phyloP scores from a whole-genome alignment of 2,113 vertebrate genomes.

The Heterotis niloticus region DNA sequence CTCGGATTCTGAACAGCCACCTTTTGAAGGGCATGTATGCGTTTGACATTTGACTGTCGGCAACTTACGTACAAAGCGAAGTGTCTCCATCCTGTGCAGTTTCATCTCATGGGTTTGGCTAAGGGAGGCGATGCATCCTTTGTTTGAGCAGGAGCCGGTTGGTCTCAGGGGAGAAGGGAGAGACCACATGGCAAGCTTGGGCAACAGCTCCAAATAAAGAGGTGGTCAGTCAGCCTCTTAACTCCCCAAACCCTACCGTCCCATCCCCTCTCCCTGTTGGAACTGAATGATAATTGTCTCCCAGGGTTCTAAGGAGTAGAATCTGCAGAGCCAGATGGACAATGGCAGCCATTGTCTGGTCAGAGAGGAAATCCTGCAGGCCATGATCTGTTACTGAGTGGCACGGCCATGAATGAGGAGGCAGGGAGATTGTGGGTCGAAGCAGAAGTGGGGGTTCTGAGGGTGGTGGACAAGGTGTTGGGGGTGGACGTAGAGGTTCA shows the following conservation, averaged over 20 bases:
- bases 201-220: slow-evolving; percentile 1
- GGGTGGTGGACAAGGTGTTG: background rate
- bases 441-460: slow-evolving; percentile 1
- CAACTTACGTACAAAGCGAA: background rate
- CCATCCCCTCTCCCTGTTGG: background rate
- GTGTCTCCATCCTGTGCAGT: background rate
- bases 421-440: slow-evolving; percentile 8
- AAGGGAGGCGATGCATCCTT: background rate
- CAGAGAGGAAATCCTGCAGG: slow-evolving; percentile 40
- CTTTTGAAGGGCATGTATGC: background rate
- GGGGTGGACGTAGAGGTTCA: slow-evolving; percentile 18
- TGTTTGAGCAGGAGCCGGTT: background rate
- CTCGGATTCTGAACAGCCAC: background rate
- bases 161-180: background rate
- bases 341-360: slow-evolving; percentile 39
- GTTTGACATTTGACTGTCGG: background rate
- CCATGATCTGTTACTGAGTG: slow-evolving; percentile 46
- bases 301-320: background rate
- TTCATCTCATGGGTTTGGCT: too few species aligned
- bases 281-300: slow-evolving; percentile 23
- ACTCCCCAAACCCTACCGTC: slow-evolving; percentile 1
- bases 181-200: background rate
- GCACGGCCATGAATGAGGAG: slow-evolving; percentile 51
- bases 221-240: slow-evolving; percentile 14
- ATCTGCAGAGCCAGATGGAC: slow-evolving; percentile 29